These are phyloP conservation scores for Arion vulgaris DNA, from an alignment of 1,140 invertebrate genomes.

Conservation along the genomic window DNA sequence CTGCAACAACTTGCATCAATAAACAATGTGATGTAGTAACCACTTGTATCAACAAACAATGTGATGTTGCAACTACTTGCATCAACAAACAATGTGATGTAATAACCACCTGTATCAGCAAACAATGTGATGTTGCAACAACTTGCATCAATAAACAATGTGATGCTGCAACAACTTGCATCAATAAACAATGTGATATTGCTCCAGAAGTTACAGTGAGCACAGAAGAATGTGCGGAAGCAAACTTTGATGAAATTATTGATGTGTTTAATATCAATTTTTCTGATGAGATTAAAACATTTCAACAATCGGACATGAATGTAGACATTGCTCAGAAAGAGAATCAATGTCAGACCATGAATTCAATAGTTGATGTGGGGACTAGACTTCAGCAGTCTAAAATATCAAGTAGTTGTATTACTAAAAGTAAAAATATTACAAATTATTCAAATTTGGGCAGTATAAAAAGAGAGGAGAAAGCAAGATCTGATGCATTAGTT, in stretches of 20 bases:
- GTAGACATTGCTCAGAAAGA: background rate
- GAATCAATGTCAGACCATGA: background rate
- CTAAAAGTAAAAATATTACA: background rate
- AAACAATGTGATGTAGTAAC: no score
- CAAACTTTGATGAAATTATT: background rate
- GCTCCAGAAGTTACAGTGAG: no score
- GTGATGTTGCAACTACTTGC: no score
- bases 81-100: no score
- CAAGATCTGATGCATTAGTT: background rate
- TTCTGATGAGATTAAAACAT: background rate
- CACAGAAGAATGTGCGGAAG: no score
- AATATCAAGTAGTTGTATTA: background rate
- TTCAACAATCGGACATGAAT: background rate
- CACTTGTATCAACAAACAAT: no score
- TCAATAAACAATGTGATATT: no score
- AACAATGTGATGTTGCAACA: no score
- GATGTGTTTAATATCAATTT: background rate
- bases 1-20: no score
- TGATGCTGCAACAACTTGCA: no score
- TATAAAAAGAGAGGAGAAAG: background rate
- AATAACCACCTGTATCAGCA: no score
- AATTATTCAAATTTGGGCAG: background rate
- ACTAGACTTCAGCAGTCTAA: background rate
- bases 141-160: no score
- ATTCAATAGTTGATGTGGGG: background rate